phyloP scores from a whole-genome alignment of 2,888 invertebrate species.

The Melanotus villosus region DNA sequence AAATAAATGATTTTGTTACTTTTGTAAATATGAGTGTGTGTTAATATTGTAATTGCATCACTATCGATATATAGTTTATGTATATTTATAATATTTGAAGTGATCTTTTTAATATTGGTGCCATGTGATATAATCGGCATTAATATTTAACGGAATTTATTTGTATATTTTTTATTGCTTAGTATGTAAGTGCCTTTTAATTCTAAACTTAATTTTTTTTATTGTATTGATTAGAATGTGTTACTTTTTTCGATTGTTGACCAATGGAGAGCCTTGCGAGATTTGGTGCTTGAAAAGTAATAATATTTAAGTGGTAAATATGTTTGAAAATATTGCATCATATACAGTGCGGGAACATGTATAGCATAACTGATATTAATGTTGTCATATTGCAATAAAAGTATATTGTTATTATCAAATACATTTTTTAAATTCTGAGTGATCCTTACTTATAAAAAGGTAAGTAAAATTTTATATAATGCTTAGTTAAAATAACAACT shows the following conservation, averaged over 20 bases:
- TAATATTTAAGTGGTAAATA: slow-evolving; percentile 40
- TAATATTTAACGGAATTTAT: slow-evolving; percentile 57
- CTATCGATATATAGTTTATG: slow-evolving; percentile 37
- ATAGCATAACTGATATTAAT: slow-evolving; percentile 54
- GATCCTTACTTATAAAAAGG: too few species aligned
- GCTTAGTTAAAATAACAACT: too few species aligned
- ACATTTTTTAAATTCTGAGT: too few species aligned
- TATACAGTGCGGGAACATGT: slow-evolving; percentile 51
- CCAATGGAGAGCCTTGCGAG: slow-evolving; percentile 51
- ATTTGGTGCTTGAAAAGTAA: slow-evolving; percentile 52
- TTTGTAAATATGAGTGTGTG: slow-evolving; percentile 40
- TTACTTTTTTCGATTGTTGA: slow-evolving; percentile 45
- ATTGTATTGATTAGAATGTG: slow-evolving; percentile 49
- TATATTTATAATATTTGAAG: slow-evolving; percentile 38
- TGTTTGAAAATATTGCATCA: slow-evolving; percentile 44
- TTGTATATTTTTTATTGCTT: slow-evolving; percentile 56
- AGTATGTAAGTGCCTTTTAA: slow-evolving; percentile 61
- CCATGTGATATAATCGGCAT: slow-evolving; percentile 63
- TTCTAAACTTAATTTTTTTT: slow-evolving; percentile 51
- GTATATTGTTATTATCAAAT: slow-evolving; percentile 32
- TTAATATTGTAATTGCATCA: slow-evolving; percentile 42
- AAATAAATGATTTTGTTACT: slow-evolving; percentile 28
- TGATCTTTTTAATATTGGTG: slow-evolving; percentile 57
- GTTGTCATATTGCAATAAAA: slow-evolving; percentile 55
- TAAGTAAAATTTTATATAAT: too few species aligned